Evolutionary conservation across 2,888 invertebrate genomes (phyloP).

Genomic region (Azorinus chamasolen): DNA sequence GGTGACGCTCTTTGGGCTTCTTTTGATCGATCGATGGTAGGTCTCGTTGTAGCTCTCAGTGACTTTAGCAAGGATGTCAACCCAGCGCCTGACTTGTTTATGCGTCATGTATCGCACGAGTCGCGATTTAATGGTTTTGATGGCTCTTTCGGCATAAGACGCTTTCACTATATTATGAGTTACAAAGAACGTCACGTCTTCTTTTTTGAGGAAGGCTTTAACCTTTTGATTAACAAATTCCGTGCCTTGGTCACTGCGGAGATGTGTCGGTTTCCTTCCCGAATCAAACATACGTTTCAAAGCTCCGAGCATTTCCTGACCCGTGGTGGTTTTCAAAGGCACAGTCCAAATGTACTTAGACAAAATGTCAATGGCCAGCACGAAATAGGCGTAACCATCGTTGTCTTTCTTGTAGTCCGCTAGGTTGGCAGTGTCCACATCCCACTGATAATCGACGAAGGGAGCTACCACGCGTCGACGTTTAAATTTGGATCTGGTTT

Average conservation of each 20-base stretch:
- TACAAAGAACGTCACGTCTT: slow-evolving; percentile 34
- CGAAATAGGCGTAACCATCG: slow-evolving; percentile 41
- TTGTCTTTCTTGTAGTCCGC: slow-evolving; percentile 34
- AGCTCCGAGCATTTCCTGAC: slow-evolving; percentile 32
- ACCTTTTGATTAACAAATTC: slow-evolving; percentile 37
- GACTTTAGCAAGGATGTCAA: slow-evolving; percentile 29
- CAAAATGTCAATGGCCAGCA: slow-evolving; percentile 43
- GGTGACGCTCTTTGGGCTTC: slow-evolving; percentile 35
- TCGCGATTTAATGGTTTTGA: slow-evolving; percentile 45
- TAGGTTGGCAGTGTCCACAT: slow-evolving; percentile 55
- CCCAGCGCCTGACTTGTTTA: slow-evolving; percentile 23
- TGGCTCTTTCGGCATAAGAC: slow-evolving; percentile 40
- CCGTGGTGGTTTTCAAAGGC: slow-evolving; percentile 30
- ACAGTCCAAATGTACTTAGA: slow-evolving; percentile 36
- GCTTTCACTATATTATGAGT: slow-evolving; percentile 38
- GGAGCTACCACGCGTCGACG: slow-evolving; percentile 42
- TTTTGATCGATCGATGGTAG: slow-evolving; percentile 47
- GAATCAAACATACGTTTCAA: slow-evolving; percentile 26
- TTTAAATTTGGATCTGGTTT: slow-evolving; percentile 38
- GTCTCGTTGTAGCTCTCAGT: slow-evolving; percentile 40
- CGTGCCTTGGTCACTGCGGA: slow-evolving; percentile 38
- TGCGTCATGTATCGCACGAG: slow-evolving; percentile 42
- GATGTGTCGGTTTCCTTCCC: slow-evolving; percentile 19
- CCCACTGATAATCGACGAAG: slow-evolving; percentile 58
- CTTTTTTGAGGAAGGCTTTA: background rate